Evolutionary conservation across 1,140 invertebrate genomes (phyloP).

Genomic region (Pseudachorutes palmiensis): DNA sequence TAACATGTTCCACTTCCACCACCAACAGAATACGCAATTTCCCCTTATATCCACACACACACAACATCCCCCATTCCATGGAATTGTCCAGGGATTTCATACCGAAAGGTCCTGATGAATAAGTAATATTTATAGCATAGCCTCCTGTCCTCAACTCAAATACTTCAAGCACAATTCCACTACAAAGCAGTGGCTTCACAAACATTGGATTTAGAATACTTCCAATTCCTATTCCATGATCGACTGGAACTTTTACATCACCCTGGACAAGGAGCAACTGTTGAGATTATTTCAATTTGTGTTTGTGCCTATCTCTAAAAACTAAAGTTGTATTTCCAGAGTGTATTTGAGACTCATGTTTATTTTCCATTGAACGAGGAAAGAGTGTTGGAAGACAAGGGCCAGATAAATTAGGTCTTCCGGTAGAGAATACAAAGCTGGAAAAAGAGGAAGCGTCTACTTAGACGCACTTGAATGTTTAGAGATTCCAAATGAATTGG

Average conservation of each 20-base stretch:
- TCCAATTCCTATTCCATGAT: too few species aligned
- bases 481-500: too few species aligned
- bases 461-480: too few species aligned
- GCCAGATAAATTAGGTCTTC: conserved; percentile 3
- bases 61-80: neutral
- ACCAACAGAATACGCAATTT: neutral
- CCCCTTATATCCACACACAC: neutral
- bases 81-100: neutral
- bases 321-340: neutral
- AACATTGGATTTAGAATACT: too few species aligned
- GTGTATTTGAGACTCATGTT: neutral
- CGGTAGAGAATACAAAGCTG: neutral
- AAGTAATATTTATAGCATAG: neutral
- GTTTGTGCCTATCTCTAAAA: neutral
- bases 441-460: too few species aligned
- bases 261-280: too few species aligned
- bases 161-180: too few species aligned
- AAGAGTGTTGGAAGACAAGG: neutral
- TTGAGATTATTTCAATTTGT: neutral
- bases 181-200: too few species aligned
- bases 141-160: neutral
- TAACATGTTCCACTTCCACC: conserved; percentile 9
- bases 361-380: neutral
- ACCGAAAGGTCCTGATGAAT: neutral
- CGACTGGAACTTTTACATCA: too few species aligned